phyloP scores from a whole-genome alignment of 2,113 vertebrate genomes.

The Limanda limanda region DNA sequence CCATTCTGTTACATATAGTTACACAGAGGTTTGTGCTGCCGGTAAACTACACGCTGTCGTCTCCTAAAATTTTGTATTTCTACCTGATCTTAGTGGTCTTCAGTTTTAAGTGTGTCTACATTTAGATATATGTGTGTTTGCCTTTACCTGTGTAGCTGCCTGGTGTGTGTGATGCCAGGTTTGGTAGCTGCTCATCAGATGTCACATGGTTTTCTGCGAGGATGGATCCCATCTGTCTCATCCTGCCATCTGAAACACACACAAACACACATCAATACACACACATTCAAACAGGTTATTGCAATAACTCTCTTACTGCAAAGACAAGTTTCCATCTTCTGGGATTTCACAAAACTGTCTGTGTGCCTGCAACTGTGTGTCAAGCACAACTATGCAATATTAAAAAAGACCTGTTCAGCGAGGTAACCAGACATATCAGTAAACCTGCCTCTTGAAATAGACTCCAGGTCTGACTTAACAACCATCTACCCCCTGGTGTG shows the following conservation, averaged over 20 bases:
- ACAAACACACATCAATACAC: constrained; percentile 3
- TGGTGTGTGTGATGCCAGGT: constrained; percentile 54
- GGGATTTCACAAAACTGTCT: background rate
- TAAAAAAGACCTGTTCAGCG: background rate
- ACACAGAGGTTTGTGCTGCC: too few species aligned
- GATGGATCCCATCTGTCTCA: constrained; percentile 77
- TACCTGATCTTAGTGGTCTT: too few species aligned
- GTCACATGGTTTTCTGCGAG: constrained; percentile 53
- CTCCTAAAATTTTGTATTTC: too few species aligned
- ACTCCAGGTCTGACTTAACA: too few species aligned
- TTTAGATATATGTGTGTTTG: background rate
- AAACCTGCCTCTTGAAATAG: too few species aligned
- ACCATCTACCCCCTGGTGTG: background rate
- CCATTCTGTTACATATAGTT: too few species aligned
- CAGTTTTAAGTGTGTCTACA: background rate
- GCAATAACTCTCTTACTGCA: too few species aligned
- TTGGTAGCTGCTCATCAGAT: constrained; percentile 69
- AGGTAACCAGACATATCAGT: too few species aligned
- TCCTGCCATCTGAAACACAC: constrained; percentile 77
- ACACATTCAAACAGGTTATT: too few species aligned
- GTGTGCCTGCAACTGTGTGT: background rate
- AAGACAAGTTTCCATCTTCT: background rate
- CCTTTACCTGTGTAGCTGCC: constrained; percentile 55
- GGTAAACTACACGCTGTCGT: too few species aligned
- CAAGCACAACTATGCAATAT: background rate